Evolutionary conservation across 2,113 vertebrate species (phyloP), one percentile per base, ranked within the genome.

Genomic region (Glaucomys volans): DNA sequence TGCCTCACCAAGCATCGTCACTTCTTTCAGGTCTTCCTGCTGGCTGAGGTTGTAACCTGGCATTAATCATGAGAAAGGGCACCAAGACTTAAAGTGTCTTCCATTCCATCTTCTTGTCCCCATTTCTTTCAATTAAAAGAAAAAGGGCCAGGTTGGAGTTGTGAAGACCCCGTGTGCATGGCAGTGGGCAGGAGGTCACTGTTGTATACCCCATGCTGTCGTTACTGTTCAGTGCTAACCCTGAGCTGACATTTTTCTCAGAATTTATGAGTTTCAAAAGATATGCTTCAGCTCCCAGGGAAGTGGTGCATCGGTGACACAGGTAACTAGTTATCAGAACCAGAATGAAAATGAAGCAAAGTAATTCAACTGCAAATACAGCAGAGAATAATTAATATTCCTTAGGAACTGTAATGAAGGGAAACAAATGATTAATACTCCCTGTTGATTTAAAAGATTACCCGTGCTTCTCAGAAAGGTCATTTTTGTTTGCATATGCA

Each of bases 381-480:
- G 26, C 40, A 77, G 32, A 83, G 40, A 79, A 72, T 67, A 87
- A 95, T 92, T 87, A 95, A 90, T 87, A 94, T 59, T 95, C 62
- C 47, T 74, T 83, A 81, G 44, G 47, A 90, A 22, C 30, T 47
- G 62, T 69, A 94, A 82, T 83, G 64, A 87, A 79, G 57, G 52
- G 85, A 85, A 85, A 91, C 40, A 69, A 84, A 95, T 72, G 76
- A 77, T 90, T 87, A 42, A 40, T 91, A 66, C 81, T 37, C n/a
- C 44, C 1, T 80, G 47, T 90, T 94, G 90, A 95, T 87, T 95
- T 81, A 88, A 64, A 95, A 93, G 84, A 90, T 95, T 92, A 87
- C 30, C 52, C 47, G 22, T 26, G 12, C 69, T 71, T 24, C 75
- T 93, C 20, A 35, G 37, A 90, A 95, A 85, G 88, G 64, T 90